These are phyloP conservation scores for Stegana nigrithorax DNA, from an alignment of 2,888 invertebrate genomes.

Conservation along the genomic window DNA sequence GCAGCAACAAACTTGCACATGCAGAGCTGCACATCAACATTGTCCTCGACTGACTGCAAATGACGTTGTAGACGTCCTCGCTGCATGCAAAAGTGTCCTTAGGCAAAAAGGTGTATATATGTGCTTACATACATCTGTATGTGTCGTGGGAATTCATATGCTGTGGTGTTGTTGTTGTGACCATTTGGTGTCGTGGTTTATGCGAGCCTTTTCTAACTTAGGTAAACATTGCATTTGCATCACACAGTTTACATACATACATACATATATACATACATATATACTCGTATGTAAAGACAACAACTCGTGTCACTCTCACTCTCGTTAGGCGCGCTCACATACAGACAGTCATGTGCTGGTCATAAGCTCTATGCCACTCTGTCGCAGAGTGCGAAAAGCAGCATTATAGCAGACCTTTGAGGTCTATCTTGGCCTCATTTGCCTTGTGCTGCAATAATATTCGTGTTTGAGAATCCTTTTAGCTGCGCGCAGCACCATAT, in stretches of 20 bases:
- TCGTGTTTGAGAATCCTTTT: constrained; percentile 48
- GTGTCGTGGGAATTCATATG: constrained; percentile 1
- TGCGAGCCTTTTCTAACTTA: constrained; percentile 21
- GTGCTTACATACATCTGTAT: constrained; percentile 30
- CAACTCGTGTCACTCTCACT: constrained; percentile 19
- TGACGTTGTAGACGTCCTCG: constrained; percentile 38
- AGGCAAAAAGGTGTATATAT: constrained; percentile 41
- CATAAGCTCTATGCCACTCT: background rate
- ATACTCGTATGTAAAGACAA: too few species aligned
- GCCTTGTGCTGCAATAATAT: background rate
- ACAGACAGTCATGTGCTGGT: background rate
- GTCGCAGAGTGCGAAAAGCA: constrained; percentile 31
- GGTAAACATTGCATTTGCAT: constrained; percentile 3
- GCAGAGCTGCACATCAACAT: background rate
- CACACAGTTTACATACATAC: too few species aligned
- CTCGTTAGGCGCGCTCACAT: background rate
- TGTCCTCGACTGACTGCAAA: constrained; percentile 43
- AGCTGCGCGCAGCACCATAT: constrained; percentile 55
- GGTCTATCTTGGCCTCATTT: constrained; percentile 6
- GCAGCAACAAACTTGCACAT: constrained; percentile 26
- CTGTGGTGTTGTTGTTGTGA: constrained; percentile 37
- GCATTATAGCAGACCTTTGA: constrained; percentile 8
- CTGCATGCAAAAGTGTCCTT: constrained; percentile 28
- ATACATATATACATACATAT: too few species aligned
- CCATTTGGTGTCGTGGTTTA: constrained; percentile 48